Evolutionary conservation across 2,797 vertebrate species (phyloP).

Genomic region (Hypotaenidia okinawae): DNA sequence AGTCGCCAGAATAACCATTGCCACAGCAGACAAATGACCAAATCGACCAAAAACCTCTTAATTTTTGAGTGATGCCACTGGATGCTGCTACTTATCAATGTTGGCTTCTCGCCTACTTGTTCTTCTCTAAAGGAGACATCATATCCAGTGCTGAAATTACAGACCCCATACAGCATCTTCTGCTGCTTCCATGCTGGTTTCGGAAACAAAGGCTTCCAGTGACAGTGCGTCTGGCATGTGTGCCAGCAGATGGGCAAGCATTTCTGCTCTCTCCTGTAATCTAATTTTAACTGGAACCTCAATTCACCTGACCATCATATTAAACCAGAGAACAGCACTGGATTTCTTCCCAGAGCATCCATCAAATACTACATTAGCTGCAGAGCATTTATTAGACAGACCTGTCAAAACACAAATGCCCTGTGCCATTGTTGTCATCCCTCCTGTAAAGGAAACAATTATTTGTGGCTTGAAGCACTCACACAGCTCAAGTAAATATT

Average conservation of each 20-base stretch:
- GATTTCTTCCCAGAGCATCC: constrained; percentile 33
- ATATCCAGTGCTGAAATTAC: background rate
- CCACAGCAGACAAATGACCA: background rate
- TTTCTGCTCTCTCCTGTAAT: background rate
- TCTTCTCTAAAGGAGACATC: background rate
- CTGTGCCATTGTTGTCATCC: background rate
- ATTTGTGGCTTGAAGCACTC: background rate
- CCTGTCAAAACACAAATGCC: constrained; percentile 41
- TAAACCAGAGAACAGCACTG: constrained; percentile 7
- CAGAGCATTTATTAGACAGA: constrained; percentile 20
- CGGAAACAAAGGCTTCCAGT: background rate
- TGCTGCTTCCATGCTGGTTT: background rate
- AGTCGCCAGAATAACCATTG: background rate
- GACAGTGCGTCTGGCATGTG: background rate
- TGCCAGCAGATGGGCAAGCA: background rate
- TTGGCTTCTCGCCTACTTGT: background rate
- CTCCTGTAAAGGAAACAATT: constrained; percentile 12
- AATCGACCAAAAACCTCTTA: background rate
- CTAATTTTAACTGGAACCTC: background rate
- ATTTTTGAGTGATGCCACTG: background rate
- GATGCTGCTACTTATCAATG: background rate
- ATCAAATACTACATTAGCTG: constrained; percentile 35
- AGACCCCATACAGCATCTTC: background rate
- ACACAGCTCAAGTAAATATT: background rate
- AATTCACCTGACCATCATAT: constrained; percentile 15